Conservation (phyloP, 2,113 vertebrate genomes). For the Scophthalmus maximus region DNA sequence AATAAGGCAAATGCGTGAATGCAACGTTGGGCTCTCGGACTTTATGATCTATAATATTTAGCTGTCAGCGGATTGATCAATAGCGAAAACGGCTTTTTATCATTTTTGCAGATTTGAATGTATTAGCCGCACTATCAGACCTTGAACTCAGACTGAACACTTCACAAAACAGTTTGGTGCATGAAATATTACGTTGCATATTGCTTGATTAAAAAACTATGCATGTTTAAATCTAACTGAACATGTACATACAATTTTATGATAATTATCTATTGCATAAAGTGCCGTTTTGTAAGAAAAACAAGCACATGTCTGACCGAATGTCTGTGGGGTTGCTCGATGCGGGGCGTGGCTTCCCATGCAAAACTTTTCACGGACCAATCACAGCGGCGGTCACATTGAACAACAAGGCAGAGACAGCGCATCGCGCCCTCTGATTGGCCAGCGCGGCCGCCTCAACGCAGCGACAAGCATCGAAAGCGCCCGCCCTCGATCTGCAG, state of each 20-base stretch:
- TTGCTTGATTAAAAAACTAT: background rate
- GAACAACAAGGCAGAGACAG: slow-evolving; percentile 70
- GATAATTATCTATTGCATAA: too few relatives aligned
- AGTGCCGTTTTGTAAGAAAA: background rate
- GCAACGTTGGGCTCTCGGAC: too few relatives aligned
- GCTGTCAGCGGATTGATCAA: background rate
- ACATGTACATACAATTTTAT: too few relatives aligned
- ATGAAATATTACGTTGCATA: background rate
- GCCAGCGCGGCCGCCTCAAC: slow-evolving; percentile 50
- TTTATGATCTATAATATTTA: too few relatives aligned
- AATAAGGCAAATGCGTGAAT: too few relatives aligned
- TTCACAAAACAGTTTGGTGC: background rate
- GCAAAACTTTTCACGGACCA: slow-evolving; percentile 70
- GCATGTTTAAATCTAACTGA: too few relatives aligned
- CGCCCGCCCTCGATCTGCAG: slow-evolving; percentile 82
- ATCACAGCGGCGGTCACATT: slow-evolving; percentile 76
- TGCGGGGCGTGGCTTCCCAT: slow-evolving; percentile 64
- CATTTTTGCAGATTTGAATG: background rate
- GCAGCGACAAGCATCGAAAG: slow-evolving; percentile 37
- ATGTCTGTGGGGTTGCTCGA: slow-evolving; percentile 26
- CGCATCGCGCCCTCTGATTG: slow-evolving; percentile 68
- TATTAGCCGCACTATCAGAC: background rate
- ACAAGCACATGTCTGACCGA: background rate
- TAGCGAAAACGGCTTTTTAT: background rate
- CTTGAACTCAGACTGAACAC: too few relatives aligned